Base-by-base conservation (phyloP, 2,797 vertebrate genomes). In the Acanthopagrus latus region DNA sequence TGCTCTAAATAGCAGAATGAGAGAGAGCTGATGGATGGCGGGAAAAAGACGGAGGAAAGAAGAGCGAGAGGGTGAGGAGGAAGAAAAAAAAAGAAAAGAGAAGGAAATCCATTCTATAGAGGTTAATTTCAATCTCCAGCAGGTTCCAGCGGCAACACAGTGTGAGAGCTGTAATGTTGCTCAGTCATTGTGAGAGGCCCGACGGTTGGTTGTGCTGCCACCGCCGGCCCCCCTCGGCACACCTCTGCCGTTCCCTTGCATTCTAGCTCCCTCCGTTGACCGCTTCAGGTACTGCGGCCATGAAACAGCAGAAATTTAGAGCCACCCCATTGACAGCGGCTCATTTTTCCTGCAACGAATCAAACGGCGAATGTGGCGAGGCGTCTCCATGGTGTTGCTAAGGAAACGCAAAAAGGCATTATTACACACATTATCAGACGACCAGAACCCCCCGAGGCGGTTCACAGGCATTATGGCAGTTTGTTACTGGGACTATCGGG, bases 211-310 rank as follows among this genome's bases (percentile, higher is more conserved):
- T 75, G 64, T 64, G 54, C 44, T 69, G 52, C 27, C 29, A 10
- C 48, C 13, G 6, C 50, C 43, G 6, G 21, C 27, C 29, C 29
- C 17, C 17, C 43, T 50, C 46, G 3, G 17, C 33, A 1, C 33
- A 27, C 29, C 20, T 14, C 43, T 58, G 7, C 27, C 0, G 64
- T 88, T 91, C 20, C 78, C 90, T 90, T 93, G 91, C 86, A 87
- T 86, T 90, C 71, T 85, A 94, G 86, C 93, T 43, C 91, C 92
- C 94, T 89, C 94, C 90, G 64, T 87, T 95, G 95, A 90, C 65
- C 2, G 0, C 25, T 67, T 57, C 1, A 1, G 7, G 86, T 81
- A 92, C 83, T 89, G 87, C 88, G 77, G 75, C 63, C 29, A 94
- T 93, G 92, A 93, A 91, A 92, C 89, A 89, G 92, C 91, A 93